A percentile compares a stretch with the other conserved stretches of the same genome.
These are phyloP conservation scores for Pseudochromis fuscus DNA, from an alignment of 2,797 vertebrate species.

Conservation along the genomic window DNA sequence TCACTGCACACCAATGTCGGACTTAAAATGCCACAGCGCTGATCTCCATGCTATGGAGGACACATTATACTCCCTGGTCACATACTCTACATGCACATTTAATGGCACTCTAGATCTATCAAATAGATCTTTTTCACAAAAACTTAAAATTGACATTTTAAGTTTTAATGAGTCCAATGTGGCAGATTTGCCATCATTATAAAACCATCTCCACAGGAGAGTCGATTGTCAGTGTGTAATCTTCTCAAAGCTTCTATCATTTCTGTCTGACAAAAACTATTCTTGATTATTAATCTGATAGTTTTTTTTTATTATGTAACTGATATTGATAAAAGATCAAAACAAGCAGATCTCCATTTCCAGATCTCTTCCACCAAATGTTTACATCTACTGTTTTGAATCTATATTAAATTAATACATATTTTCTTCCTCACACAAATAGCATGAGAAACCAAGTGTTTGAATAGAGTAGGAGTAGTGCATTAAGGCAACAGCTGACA, in stretches of 20 bases:
- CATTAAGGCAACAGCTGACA: conserved; percentile 63
- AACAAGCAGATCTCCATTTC: background rate
- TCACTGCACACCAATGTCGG: conserved; percentile 64
- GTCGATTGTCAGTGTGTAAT: background rate
- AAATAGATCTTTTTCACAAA: background rate
- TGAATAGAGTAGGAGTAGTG: conserved; percentile 19
- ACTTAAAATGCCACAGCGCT: conserved; percentile 66
- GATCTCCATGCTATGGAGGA: conserved; percentile 63
- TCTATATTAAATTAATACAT: no score
- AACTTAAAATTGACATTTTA: background rate
- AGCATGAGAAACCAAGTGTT: conserved; percentile 34
- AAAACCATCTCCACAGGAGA: background rate
- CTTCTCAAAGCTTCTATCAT: conserved; percentile 8
- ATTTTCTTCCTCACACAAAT: conserved; percentile 2
- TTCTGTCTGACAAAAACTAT: background rate
- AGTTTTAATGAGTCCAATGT: conserved; percentile 3
- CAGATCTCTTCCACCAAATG: no score
- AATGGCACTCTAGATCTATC: background rate
- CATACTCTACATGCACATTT: conserved; percentile 24
- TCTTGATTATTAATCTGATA: background rate
- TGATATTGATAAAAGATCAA: background rate
- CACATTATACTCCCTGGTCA: conserved; percentile 42
- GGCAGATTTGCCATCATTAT: background rate
- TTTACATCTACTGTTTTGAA: no score
- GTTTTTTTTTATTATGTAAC: background rate